Percentiles rank a stretch among this genome's conserved stretches.
These are phyloP conservation scores for Gila orcuttii DNA, from an alignment of 2,113 vertebrate genomes.

Conservation along the genomic window DNA sequence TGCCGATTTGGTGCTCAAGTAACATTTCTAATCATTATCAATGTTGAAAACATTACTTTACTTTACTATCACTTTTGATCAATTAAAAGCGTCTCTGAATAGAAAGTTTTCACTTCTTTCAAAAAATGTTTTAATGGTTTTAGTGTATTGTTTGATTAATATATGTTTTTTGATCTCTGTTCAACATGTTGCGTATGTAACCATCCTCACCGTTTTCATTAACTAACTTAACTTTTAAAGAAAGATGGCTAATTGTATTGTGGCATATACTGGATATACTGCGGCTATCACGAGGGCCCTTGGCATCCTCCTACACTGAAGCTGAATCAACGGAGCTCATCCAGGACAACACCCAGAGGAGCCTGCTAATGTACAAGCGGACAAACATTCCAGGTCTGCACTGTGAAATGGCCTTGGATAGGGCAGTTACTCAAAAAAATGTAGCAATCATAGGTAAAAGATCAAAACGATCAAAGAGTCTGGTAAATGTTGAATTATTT, in stretches of 20 bases:
- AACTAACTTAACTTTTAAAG: background rate
- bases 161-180: too few relatives aligned
- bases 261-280: background rate
- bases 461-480: background rate
- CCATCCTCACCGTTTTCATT: too few relatives aligned
- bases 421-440: background rate
- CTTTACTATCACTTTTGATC: too few relatives aligned
- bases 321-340: background rate
- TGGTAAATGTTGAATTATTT: background rate
- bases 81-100: too few relatives aligned
- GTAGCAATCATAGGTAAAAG: background rate
- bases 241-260: background rate
- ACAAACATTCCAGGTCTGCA: conserved; percentile 12
- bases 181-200: too few relatives aligned
- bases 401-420: background rate
- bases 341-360: background rate
- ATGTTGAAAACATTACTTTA: too few relatives aligned
- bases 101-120: too few relatives aligned
- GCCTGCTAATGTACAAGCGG: background rate
- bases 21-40: too few relatives aligned
- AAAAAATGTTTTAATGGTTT: too few relatives aligned
- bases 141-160: too few relatives aligned
- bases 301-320: conserved; percentile 19
- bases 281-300: conserved; percentile 13
- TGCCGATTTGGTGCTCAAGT: background rate